Conservation (phyloP, 92 coral and sea anemone species). For the Epizoanthus rinbou region DNA sequence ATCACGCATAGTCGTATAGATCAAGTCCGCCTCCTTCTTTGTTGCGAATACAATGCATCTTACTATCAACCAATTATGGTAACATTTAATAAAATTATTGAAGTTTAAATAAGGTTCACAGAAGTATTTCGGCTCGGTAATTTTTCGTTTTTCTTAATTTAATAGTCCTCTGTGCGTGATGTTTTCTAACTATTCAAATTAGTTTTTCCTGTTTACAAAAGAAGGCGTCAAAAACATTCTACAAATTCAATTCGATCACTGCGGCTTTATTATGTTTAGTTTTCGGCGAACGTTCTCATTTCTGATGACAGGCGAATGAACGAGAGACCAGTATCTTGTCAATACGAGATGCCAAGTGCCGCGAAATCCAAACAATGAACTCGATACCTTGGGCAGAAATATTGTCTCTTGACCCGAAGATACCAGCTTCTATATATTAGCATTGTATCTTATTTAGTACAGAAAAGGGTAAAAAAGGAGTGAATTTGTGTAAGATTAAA, state of each 20-base stretch:
- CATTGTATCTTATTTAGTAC: neutral
- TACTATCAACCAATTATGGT: neutral
- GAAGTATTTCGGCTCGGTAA: conserved; percentile 2
- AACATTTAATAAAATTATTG: neutral
- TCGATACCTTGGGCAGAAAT: conserved; percentile 23
- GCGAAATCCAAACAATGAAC: conserved; percentile 21
- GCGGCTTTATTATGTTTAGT: conserved; percentile 40
- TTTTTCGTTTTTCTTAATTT: neutral
- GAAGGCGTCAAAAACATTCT: conserved; percentile 37
- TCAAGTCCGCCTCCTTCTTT: neutral
- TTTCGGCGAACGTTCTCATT: conserved; percentile 38
- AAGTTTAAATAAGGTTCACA: neutral
- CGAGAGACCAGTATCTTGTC: neutral
- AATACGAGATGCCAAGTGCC: conserved; percentile 23
- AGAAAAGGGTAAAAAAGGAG: neutral
- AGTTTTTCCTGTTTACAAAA: conserved; percentile 32
- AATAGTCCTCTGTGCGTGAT: conserved; percentile 14
- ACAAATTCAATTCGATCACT: conserved; percentile 34
- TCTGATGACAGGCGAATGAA: conserved; percentile 16
- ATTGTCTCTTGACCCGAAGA: conserved; percentile 10
- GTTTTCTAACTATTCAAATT: conserved; percentile 31
- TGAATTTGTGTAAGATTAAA: neutral
- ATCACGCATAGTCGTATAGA: neutral
- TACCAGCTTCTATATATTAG: neutral
- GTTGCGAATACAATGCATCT: neutral